phyloP scores from a whole-genome alignment of 2,113 vertebrate genomes.

The Glaucomys volans region DNA sequence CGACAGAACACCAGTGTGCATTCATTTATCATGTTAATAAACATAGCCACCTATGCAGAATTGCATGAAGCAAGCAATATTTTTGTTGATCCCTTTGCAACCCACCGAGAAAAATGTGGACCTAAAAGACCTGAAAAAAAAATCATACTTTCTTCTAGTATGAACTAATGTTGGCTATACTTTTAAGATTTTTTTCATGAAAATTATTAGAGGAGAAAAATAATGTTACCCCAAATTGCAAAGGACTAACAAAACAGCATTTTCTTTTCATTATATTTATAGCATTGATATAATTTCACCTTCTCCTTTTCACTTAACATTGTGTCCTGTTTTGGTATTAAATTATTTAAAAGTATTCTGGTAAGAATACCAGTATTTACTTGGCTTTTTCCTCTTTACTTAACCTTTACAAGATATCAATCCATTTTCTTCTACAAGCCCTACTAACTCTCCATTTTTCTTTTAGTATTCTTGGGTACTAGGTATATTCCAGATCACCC shows the following conservation, averaged over 20 bases:
- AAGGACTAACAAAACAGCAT: neutral
- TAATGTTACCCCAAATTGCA: neutral
- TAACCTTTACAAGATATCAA: neutral
- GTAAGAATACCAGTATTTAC: neutral
- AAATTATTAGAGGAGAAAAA: conserved; percentile 47
- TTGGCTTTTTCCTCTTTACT: neutral
- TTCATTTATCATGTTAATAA: conserved; percentile 46
- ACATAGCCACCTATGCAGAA: conserved; percentile 12
- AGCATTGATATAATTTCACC: neutral
- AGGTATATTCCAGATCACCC: neutral
- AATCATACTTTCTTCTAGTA: neutral
- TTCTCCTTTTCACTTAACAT: neutral
- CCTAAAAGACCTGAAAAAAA: neutral
- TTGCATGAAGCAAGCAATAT: conserved; percentile 12
- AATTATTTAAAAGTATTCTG: neutral
- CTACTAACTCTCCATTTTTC: conserved; percentile 9
- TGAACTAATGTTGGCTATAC: neutral
- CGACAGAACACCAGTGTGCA: neutral
- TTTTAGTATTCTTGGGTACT: neutral
- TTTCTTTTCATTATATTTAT: neutral
- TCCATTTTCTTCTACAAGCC: neutral
- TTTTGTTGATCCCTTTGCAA: conserved; percentile 46
- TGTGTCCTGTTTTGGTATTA: neutral
- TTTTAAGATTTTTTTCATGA: neutral
- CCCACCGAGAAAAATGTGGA: conserved; percentile 12